Percentiles rank a stretch among this genome's conserved stretches.
Evolutionary conservation across 2,113 vertebrate species (phyloP).

Genomic region (Eurystomus gularis): DNA sequence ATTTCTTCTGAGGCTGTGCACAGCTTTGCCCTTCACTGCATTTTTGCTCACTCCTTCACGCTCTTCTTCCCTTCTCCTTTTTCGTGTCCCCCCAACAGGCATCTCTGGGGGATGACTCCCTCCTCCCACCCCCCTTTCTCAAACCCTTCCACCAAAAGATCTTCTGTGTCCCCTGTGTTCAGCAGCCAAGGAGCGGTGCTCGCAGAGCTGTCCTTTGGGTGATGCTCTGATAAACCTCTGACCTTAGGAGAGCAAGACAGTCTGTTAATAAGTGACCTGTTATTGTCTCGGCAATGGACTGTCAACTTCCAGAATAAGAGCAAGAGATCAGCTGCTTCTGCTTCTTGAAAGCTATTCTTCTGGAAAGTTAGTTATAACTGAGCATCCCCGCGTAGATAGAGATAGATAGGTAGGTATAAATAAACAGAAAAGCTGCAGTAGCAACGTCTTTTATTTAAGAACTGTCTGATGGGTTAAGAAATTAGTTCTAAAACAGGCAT

Average conservation of each 20-base stretch:
- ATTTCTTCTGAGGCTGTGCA: rapidly evolving
- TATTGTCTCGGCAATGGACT: background rate
- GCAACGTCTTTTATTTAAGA: background rate
- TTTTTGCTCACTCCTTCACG: background rate
- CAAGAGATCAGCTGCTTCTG: background rate
- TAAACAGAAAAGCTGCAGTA: background rate
- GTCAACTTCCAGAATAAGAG: background rate
- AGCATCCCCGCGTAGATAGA: background rate
- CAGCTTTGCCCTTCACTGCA: background rate
- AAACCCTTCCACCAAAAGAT: background rate
- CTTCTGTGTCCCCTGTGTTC: rapidly evolving
- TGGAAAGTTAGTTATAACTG: background rate
- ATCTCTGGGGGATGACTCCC: rapidly evolving
- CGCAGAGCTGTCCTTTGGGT: rapidly evolving
- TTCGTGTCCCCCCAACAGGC: background rate
- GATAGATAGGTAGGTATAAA: background rate
- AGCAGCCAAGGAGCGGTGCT: rapidly evolving
- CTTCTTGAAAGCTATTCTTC: background rate
- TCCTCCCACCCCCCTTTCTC: background rate
- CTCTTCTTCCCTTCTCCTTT: background rate
- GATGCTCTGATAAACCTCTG: background rate
- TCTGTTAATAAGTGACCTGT: background rate
- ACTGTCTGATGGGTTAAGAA: background rate
- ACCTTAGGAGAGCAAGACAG: background rate
- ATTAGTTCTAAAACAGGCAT: background rate